A percentile compares a stretch with the other conserved stretches of the same genome.
These are phyloP conservation scores for Hystrix cristata DNA, from an alignment of 2,113 vertebrate genomes.

Conservation along the genomic window DNA sequence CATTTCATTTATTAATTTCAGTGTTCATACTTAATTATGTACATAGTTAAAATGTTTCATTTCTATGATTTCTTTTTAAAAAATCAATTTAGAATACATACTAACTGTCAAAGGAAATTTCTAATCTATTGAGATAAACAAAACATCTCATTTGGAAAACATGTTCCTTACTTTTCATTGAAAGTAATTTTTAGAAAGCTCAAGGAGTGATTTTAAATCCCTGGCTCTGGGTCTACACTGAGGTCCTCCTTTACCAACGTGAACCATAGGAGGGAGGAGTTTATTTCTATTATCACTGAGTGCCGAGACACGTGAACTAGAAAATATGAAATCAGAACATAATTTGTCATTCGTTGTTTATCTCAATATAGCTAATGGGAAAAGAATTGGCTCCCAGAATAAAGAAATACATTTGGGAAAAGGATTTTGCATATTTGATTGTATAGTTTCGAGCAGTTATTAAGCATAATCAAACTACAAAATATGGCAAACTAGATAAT, in stretches of 20 bases:
- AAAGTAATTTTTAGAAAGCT: neutral
- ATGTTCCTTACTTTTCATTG: neutral
- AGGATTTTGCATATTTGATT: conserved; percentile 80
- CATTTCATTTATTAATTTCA: neutral
- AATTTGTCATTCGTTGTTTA: conserved; percentile 79
- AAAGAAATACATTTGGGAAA: conserved; percentile 75
- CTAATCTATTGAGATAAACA: neutral
- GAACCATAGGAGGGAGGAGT: conserved; percentile 53
- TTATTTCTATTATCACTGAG: conserved; percentile 66
- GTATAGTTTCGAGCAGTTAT: conserved; percentile 75
- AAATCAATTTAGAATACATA: neutral
- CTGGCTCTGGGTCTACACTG: neutral
- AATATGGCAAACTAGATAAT: conserved; percentile 68
- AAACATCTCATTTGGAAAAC: neutral
- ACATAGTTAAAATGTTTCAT: neutral
- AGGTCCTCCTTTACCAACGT: conserved; percentile 63
- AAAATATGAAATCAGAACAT: conserved; percentile 61
- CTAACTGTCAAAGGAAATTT: neutral
- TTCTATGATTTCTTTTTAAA: neutral
- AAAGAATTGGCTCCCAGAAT: conserved; percentile 80
- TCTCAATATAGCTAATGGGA: conserved; percentile 75
- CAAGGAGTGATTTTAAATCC: neutral
- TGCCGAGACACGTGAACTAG: conserved; percentile 65
- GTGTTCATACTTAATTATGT: neutral
- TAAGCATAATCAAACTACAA: conserved; percentile 80